phyloP scores from a whole-genome alignment of 2,113 vertebrate species.

The Ammospiza caudacuta region DNA sequence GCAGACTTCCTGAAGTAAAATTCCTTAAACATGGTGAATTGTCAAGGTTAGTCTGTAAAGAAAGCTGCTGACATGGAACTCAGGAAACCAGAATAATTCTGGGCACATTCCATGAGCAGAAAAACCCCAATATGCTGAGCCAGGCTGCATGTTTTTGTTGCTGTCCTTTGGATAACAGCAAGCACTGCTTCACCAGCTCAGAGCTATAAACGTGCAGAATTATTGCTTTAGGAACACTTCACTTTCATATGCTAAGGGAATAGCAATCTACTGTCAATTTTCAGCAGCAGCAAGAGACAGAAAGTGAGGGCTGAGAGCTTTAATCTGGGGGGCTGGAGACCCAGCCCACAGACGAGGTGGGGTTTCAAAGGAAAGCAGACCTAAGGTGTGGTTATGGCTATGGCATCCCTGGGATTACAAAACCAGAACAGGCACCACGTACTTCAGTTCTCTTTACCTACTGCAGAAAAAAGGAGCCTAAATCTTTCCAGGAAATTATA shows the following conservation, averaged over 20 bases:
- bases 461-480: neutral
- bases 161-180: neutral
- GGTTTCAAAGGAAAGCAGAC: neutral
- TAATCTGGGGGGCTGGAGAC: neutral
- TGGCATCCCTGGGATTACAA: neutral
- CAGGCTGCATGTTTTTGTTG: neutral
- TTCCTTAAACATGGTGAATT: neutral
- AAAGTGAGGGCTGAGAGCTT: neutral
- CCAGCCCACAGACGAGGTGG: neutral
- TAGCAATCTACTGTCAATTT: neutral
- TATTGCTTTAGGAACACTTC: neutral
- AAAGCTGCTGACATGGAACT: neutral
- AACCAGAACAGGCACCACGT: fast-evolving
- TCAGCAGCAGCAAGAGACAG: neutral
- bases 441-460: neutral
- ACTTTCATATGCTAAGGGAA: neutral
- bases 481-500: neutral
- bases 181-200: neutral
- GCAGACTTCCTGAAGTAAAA: neutral
- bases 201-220: neutral
- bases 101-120: neutral
- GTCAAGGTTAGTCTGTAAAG: neutral
- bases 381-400: neutral
- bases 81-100: neutral
- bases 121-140: neutral